Conservation (phyloP, 1,140 invertebrate genomes). For the Pentalonia nigronervosa region DNA sequence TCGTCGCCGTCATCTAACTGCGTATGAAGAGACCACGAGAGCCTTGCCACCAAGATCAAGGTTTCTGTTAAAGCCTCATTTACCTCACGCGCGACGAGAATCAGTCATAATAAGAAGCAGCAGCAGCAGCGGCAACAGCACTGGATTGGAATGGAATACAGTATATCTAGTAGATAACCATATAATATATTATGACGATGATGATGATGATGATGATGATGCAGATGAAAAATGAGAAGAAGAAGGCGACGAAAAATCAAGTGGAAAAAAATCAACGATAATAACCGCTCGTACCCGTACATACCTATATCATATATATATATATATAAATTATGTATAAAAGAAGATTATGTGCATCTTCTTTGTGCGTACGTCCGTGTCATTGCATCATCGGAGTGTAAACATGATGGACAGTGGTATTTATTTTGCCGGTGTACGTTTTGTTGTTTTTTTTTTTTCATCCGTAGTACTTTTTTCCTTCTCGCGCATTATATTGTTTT, state of each 20-base stretch:
- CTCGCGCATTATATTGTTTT: neutral
- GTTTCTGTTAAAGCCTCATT: conserved; percentile 25
- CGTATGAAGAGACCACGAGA: neutral
- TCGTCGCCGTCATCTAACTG: neutral
- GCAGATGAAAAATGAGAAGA: neutral
- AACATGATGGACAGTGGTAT: conserved; percentile 50
- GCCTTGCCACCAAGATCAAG: conserved; percentile 48
- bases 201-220: neutral
- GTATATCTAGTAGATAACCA: neutral
- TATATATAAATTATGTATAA: neutral
- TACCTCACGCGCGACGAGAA: conserved; percentile 21
- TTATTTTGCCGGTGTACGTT: conserved; percentile 22
- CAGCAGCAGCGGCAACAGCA: neutral
- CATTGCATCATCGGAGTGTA: conserved; percentile 48
- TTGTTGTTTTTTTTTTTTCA: neutral
- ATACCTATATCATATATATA: neutral
- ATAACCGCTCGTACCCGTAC: neutral
- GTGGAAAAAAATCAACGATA: conserved; percentile 16
- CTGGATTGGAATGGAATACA: neutral
- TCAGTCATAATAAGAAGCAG: neutral
- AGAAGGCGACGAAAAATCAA: neutral
- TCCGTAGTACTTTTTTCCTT: neutral
- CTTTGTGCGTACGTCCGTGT: conserved; percentile 46
- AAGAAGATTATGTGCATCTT: conserved; percentile 15
- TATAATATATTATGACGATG: neutral